Conservation (phyloP, 2,797 vertebrate genomes). For the Scarus forsteni region DNA sequence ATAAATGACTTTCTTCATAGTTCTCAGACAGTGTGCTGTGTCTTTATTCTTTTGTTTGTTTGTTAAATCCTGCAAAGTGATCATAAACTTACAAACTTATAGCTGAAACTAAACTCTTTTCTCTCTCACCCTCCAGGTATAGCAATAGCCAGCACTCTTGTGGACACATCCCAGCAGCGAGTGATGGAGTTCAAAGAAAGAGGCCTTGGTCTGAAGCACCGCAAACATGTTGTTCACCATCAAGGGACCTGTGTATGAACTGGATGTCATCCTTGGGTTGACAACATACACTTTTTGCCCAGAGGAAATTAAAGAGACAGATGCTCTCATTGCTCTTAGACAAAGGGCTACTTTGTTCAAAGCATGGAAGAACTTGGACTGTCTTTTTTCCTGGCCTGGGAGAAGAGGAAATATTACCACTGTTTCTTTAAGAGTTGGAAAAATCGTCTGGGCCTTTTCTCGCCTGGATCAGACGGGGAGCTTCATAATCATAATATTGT, state of each 20-base stretch:
- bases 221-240: slow-evolving; percentile 90
- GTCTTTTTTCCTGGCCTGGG: background rate
- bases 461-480: slow-evolving; percentile 11
- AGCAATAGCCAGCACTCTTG: slow-evolving; percentile 92
- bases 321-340: slow-evolving; percentile 3
- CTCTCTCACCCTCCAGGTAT: slow-evolving; percentile 81
- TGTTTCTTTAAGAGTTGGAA: background rate
- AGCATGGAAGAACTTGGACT: background rate
- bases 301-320: slow-evolving; percentile 4
- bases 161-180: slow-evolving; percentile 93
- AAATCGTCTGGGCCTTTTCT: background rate
- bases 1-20: too few relatives aligned
- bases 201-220: slow-evolving; percentile 89
- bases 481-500: background rate
- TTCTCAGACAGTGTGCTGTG: too few relatives aligned
- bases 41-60: too few relatives aligned
- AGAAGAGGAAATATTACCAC: background rate
- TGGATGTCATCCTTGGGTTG: slow-evolving; percentile 18
- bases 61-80: too few relatives aligned
- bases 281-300: background rate
- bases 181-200: slow-evolving; percentile 90
- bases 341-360: background rate
- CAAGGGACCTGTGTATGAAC: slow-evolving; percentile 95
- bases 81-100: too few relatives aligned
- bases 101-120: background rate